Percentiles rank a stretch among this genome's conserved stretches.
These are phyloP conservation scores for Melipona beecheii DNA, from an alignment of 2,888 invertebrate species.

Conservation along the genomic window DNA sequence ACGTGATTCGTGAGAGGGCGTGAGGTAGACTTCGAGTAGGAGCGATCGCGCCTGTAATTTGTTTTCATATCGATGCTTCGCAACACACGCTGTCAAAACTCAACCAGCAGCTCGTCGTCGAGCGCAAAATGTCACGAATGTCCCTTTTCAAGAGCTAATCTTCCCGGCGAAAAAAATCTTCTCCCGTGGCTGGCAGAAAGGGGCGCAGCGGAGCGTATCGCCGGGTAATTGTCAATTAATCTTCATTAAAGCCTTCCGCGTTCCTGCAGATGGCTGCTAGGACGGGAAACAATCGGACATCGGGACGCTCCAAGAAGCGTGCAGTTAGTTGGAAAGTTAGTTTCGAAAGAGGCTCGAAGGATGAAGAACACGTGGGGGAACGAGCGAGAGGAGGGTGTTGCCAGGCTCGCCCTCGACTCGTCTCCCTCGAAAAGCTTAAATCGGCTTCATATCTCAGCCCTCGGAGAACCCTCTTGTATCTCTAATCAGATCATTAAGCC, in stretches of 20 bases:
- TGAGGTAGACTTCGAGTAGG: too few relatives aligned
- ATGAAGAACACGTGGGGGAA: slow-evolving; percentile 7
- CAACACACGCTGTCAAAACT: background rate
- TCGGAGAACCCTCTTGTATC: slow-evolving; percentile 65
- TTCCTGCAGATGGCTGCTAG: slow-evolving; percentile 47
- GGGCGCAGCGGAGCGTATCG: background rate
- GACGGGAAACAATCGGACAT: slow-evolving; percentile 59
- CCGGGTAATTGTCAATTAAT: slow-evolving; percentile 55
- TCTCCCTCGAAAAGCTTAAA: slow-evolving; percentile 73
- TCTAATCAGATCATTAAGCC: slow-evolving; percentile 75
- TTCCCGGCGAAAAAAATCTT: background rate
- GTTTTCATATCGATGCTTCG: background rate
- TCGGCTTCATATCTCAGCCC: slow-evolving; percentile 71
- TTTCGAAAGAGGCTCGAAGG: slow-evolving; percentile 15
- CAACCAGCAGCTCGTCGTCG: background rate
- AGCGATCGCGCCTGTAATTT: too few relatives aligned
- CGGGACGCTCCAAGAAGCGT: slow-evolving; percentile 35
- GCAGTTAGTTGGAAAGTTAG: slow-evolving; percentile 62
- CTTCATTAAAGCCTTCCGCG: slow-evolving; percentile 58
- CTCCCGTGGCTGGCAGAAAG: too few relatives aligned
- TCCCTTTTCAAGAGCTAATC: background rate
- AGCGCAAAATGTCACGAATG: background rate
- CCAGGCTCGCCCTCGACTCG: slow-evolving; percentile 63
- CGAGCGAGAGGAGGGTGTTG: slow-evolving; percentile 67
- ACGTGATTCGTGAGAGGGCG: too few relatives aligned